Evolutionary conservation across 1,140 invertebrate genomes (phyloP), one percentile per base, ranked within the genome.

Genomic region (Nautilus pompilius): DNA sequence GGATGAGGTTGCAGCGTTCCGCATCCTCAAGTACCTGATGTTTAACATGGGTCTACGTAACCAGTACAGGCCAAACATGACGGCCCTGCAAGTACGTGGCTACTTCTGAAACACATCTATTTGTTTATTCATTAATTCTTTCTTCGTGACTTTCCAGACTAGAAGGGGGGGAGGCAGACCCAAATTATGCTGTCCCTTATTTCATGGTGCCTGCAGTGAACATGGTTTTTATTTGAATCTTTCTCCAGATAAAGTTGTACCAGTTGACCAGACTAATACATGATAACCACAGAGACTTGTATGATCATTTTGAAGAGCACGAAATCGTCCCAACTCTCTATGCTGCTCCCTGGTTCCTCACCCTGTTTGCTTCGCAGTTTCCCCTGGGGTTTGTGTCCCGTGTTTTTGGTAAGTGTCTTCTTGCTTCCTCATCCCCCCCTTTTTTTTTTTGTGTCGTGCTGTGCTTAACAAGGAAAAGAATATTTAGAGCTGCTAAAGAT

Each of bases 311-410:
- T 70, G 93, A 97, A 72, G 85, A 87, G 48, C 87, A 93, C 73
- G 94, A 97, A 80, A 91, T 98, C 5, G 90, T 90, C 0, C 94
- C 95, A 0, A 95, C 93, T 0, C 83, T 98, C 13, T 98, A 97
- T 80, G 94, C 95, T 1, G 93, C 95, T 0, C 94, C 95, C 0
- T 98, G 95, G 95, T 90, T 98, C 69, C 85, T 98, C 0, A 98
- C 95, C 0, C 84, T 98, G 13, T 98, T 97, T 84, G 93, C 95
- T 17, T 96, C 95, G 22, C 94, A 96, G 83, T 98, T 97, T 82
- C 92, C 94, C 0, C 82, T 98, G n/a, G 95, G 93, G 15, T 96
- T 97, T 84, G 94, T 97, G 17, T 90, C 93, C 0, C 86, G 95
- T 66, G 91, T 97, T 2, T 95, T 96, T 81, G 95, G 92, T 94